Base-by-base conservation (phyloP, 2,888 invertebrate species). In the Anthophora plumipes region DNA sequence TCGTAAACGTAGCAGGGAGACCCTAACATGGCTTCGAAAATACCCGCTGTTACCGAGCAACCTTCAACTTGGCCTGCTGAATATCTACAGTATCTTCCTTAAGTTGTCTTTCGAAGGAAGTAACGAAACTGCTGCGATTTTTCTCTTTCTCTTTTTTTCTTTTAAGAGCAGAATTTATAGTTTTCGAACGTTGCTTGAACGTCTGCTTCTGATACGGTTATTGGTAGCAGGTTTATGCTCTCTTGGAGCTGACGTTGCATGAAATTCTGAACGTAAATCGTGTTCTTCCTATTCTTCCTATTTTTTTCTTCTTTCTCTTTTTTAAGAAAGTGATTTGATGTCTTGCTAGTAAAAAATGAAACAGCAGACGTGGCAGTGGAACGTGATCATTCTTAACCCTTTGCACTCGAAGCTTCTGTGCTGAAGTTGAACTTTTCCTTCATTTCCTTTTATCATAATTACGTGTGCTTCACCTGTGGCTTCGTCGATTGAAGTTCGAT, bases 1-100 rank as follows among this genome's bases (percentile, higher is more conserved):
- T 71, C 55, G 61, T 75, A 70, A 71, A 75, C 17, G 9, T 25
- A 8, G 46, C 20, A 41, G 57, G 14, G 55, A 57, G 57, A 63
- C 63, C 39, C 63, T 50, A 57, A 48, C 63, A 22, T 17, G 55
- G 25, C 41, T 64, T 59, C 22, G 50, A 57, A 57, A 63, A 71
- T 57, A 63, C 55, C 41, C 39, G 20, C 48, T 63, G 54, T 41
- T 76, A 8, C 31, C 59, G 31, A 31, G 12, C 6, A 31, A 9
- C 25, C 43, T 48, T 37, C 55, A 7, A 12, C 43, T 52, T 60
- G 25, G n/a, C n/a, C 43, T 31, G 12, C 48, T 48, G 39, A 73
- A 66, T 37, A 66, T 66, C 55, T 57, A 22, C 57, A 6, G 46
- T 50, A n/a, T 63, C 57, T 41, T 9, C 66, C 39, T 48, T 41